Evolutionary conservation across 2,113 vertebrate species (phyloP).

Genomic region (Lucifuga dentata): DNA sequence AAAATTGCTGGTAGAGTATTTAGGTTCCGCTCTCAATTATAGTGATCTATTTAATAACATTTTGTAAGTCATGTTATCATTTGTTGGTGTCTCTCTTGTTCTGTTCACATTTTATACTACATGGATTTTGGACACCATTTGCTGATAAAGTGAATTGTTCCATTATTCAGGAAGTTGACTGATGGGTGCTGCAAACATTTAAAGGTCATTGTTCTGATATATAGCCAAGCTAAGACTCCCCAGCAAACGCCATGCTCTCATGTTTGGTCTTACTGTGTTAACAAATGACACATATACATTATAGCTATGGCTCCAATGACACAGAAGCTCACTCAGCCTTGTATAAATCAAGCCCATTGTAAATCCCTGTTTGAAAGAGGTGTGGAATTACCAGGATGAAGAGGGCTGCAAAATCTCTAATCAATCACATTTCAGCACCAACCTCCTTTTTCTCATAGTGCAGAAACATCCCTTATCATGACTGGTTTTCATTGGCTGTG

Average conservation of each 20-base stretch:
- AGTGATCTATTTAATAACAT: not conserved
- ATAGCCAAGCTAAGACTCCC: constrained; percentile 6
- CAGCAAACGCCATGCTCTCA: constrained; percentile 6
- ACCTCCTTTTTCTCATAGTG: constrained; percentile 41
- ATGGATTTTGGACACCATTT: not conserved
- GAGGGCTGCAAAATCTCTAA: constrained; percentile 44
- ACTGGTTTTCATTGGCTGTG: constrained; percentile 45
- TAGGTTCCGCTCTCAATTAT: too few species aligned
- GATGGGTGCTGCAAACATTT: constrained; percentile 6
- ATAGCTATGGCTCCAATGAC: constrained; percentile 11
- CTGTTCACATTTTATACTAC: not conserved
- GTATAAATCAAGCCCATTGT: constrained; percentile 47
- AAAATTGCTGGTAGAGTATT: too few species aligned
- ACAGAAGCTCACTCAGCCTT: constrained; percentile 22
- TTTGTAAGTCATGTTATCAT: constrained; percentile 2
- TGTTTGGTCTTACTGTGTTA: constrained; percentile 16
- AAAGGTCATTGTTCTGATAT: constrained; percentile 42
- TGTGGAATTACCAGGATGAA: constrained; percentile 51
- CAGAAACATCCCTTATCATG: constrained; percentile 59
- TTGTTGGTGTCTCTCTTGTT: not conserved
- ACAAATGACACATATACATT: constrained; percentile 38
- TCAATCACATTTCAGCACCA: constrained; percentile 52
- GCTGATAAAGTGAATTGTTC: not conserved
- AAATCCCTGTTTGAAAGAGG: constrained; percentile 54
- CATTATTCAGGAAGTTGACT: not conserved